Evolutionary conservation across 2,888 invertebrate species (phyloP), one percentile per base, ranked within the genome.

Genomic region (Nemapogon koenigi): DNA sequence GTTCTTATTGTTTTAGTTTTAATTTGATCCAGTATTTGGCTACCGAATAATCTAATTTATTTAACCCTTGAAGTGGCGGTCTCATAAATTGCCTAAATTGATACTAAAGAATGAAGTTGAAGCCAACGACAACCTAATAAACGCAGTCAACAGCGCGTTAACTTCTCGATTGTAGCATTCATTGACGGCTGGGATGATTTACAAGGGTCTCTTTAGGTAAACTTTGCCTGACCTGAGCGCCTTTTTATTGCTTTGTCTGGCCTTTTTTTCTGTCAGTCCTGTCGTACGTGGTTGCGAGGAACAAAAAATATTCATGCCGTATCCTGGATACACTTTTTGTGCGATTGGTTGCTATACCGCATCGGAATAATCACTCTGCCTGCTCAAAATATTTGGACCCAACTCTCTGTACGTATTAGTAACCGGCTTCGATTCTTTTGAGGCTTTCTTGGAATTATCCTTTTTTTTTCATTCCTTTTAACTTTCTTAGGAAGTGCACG

Each of bases 131-230:
- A 70, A 63, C 68, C n/a, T 56, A 70, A 75, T 73, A 76, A 76
- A 71, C 67, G 70, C 58, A 75, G 73, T 75, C 73, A 75, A 76
- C 72, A 72, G 57, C 62, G 67, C 65, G 70, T 58, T 36, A 56
- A 64, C 59, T 57, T 62, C 64, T 61, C 59, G 56, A 55, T 55
- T 61, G 33, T 17, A 33, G 62, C 66, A 73, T 75, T 73, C 71
- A 70, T 66, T 62, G 62, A 53, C 57, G 52, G 60, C 61, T 63
- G 61, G 64, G 72, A 76, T 76, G 78, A 76, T 76, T 76, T 78
- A 76, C 75, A 76, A 75, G 78, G 78, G 71, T 65, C 75, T 71
- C 72, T 70, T 76, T 76, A 72, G 78, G 78, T 75, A 76, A 75
- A 73, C 72, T 67, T 55, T 61, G 60, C 48, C 59, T 71, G 70